phyloP scores from a whole-genome alignment of 2,888 invertebrate species.

The Aquatica leii region DNA sequence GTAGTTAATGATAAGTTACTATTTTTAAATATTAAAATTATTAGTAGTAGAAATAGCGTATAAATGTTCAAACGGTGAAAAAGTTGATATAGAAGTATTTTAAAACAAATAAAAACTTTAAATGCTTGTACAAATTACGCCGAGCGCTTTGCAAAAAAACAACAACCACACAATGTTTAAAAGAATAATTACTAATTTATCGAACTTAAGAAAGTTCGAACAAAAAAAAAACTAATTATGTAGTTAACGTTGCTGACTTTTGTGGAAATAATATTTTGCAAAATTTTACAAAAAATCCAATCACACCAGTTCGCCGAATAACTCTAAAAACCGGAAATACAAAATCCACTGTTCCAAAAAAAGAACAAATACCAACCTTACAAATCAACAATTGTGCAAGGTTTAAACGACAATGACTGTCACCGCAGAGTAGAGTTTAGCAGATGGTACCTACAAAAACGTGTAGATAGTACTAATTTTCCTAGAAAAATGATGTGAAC shows the following conservation, averaged over 20 bases:
- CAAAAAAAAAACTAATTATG: neutral
- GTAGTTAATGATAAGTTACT: too few relatives aligned
- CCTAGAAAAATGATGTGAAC: neutral
- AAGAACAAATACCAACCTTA: neutral
- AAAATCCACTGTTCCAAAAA: neutral
- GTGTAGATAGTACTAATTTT: neutral
- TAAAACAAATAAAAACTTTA: too few relatives aligned
- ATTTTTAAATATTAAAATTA: too few relatives aligned
- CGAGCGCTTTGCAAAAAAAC: too few relatives aligned
- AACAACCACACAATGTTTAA: neutral
- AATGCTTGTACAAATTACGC: too few relatives aligned
- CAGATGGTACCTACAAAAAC: neutral
- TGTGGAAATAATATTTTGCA: neutral
- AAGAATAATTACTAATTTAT: neutral
- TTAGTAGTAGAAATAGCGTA: too few relatives aligned
- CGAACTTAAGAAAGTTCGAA: neutral
- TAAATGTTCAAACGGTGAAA: too few relatives aligned
- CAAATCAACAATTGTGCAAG: neutral
- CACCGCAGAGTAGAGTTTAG: neutral
- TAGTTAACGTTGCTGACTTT: neutral
- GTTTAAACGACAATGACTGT: neutral
- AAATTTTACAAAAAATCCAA: neutral
- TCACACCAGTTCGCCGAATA: neutral
- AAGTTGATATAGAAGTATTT: too few relatives aligned
- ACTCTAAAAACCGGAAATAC: neutral